Base-by-base conservation (phyloP, 2,113 vertebrate species). In the Cyprinodon tularosa region DNA sequence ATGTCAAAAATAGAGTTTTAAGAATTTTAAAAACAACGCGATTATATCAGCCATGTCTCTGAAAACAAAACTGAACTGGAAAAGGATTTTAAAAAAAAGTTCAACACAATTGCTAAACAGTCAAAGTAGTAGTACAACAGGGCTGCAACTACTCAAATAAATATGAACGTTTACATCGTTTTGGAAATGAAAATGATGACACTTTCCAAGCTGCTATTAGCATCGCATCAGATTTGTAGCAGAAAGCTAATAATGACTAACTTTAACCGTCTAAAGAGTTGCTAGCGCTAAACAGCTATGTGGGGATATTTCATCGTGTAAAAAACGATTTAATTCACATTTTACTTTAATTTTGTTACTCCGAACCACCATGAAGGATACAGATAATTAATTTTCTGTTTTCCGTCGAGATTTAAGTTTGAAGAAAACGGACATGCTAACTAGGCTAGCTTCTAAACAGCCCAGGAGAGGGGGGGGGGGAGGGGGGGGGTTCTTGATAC, bases 401-500 rank as follows among this genome's bases (percentile, higher is more conserved):
- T n/a, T 53, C 15, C 72, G 4, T 45, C 3, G 29, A 3, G 3
- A 72, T 4, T 77, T 62, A 5, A 72, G 12, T 78, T 61, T 53
- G 47, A 78, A 22, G 9, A 59, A 59, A 69, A 60, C 60, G 59
- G 63, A 45, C 44, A 66, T 66, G 85, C 85, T 87, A 90, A 84
- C 81, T 57, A 76, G 62, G 86, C 88, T 91, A 92, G 89, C 89
- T 73, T 53, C 48, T 44, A 66, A 61, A 50, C 53, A 73, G 71
- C 78, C 4, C 65, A 71, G 74, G 47, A 62, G 50, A 77, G 63
- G 50, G 81, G 83, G 40, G 4, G 15, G n/a, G n/a, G 74, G 48
- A 63, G 57, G 74, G 62, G 60, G 80, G 82, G 38, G 2, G 29
- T 29, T 29, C 1, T 29, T 22, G 15, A 67, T 29, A 73, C 11